Conservation (phyloP, 1,140 invertebrate species). For the Artemia franciscana region DNA sequence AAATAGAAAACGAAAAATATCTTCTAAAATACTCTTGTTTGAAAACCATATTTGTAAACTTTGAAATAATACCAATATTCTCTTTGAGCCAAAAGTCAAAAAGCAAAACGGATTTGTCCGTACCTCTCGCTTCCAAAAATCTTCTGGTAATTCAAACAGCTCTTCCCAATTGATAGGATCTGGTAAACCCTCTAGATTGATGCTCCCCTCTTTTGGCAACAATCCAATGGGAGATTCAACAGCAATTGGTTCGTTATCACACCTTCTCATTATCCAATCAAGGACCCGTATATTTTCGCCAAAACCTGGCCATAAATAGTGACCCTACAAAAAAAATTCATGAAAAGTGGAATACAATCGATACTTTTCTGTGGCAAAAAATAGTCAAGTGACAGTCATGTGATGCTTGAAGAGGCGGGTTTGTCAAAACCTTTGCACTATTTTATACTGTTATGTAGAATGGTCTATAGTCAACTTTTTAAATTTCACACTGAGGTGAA, state of each 20-base stretch:
- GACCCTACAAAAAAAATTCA: conserved; percentile 14
- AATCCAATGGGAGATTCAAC: conserved; percentile 45
- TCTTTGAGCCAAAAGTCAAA: not conserved
- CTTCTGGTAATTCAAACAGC: conserved; percentile 61
- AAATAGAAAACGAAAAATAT: too few relatives aligned
- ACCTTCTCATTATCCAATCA: conserved; percentile 30
- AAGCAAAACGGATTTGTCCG: conserved; percentile 6
- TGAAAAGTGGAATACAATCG: too few relatives aligned
- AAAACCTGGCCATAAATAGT: conserved; percentile 32
- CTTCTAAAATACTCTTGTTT: not conserved
- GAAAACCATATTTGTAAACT: not conserved
- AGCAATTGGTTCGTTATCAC: conserved; percentile 44
- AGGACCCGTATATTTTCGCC: conserved; percentile 30
- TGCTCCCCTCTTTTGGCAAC: conserved; percentile 35
- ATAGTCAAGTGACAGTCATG: too few relatives aligned
- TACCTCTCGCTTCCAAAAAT: conserved; percentile 80
- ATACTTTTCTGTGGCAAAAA: too few relatives aligned
- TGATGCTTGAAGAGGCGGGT: too few relatives aligned
- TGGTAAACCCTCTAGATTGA: conserved; percentile 45
- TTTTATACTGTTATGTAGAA: too few relatives aligned
- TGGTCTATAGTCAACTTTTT: too few relatives aligned
- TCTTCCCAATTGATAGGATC: conserved; percentile 43
- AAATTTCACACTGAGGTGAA: too few relatives aligned
- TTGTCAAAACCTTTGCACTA: too few relatives aligned
- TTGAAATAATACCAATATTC: not conserved